These are phyloP conservation scores for Drosophila birchii DNA, from an alignment of 2,888 invertebrate genomes.

Conservation along the genomic window DNA sequence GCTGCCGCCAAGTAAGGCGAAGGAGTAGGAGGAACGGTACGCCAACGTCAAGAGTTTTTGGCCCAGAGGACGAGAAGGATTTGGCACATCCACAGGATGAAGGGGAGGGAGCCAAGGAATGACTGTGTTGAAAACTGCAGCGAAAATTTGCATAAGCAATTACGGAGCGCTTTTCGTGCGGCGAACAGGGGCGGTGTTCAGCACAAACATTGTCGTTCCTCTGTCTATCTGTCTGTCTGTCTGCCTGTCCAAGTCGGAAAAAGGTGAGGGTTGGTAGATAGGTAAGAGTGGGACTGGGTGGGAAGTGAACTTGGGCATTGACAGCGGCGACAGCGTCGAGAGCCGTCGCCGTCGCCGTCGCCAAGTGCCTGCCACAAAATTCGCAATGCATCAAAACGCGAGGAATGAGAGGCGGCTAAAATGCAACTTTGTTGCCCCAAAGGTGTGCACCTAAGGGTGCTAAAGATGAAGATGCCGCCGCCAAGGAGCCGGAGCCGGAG, in stretches of 20 bases:
- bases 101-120: not conserved
- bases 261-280: not conserved
- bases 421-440: constrained; percentile 36
- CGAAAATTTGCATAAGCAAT: constrained; percentile 78
- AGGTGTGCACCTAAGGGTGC: constrained; percentile 27
- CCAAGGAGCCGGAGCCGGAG: constrained; percentile 4
- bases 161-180: constrained; percentile 60
- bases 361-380: constrained; percentile 56
- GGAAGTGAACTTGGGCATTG: constrained; percentile 12
- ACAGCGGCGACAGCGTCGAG: constrained; percentile 1
- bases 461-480: constrained; percentile 17
- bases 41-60: constrained; percentile 18
- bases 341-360: constrained; percentile 12
- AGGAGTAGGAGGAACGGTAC: not conserved
- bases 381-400: constrained; percentile 55
- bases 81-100: constrained; percentile 7
- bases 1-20: not conserved
- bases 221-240: constrained; percentile 4
- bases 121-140: constrained; percentile 46
- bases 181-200: constrained; percentile 7
- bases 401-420: constrained; percentile 18
- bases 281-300: not conserved
- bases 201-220: constrained; percentile 42
- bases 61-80: constrained; percentile 16
- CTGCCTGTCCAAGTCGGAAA: constrained; percentile 3